Base-by-base conservation (phyloP, 2,797 vertebrate species). In the Enteromius fasciolatus region DNA sequence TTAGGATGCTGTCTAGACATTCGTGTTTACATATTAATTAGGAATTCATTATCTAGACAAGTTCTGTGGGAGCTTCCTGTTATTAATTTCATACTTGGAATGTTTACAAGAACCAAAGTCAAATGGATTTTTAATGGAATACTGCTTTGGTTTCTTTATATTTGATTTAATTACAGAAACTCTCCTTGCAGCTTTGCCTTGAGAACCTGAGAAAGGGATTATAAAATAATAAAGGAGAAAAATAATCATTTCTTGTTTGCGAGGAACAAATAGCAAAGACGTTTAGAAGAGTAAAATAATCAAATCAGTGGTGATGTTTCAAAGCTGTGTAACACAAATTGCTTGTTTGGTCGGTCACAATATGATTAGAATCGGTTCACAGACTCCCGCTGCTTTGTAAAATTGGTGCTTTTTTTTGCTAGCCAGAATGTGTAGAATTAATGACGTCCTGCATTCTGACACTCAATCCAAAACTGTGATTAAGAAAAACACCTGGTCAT, bases 41-140 rank as follows among this genome's bases (percentile, higher is more conserved):
- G 88, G 89, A 91, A 90, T 89, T 87, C 52, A 87, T 91, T 92
- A 89, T 74, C 39, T 73, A 4, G 57, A 33, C 52, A 92, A 91
- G 90, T 86, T 69, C 76, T 90, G 88, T 90, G 90, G 87, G 79
- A 74, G 86, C 76, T 41, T 20, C 86, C 85, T 28, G 87, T 72
- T 73, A 72, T 83, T 61, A 85, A 91, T 77, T 87, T 33, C 80
- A 48, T 64, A 12, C 72, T 89, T 87, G 76, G 54, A 76, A 82
- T 88, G 83, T 90, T 89, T 87, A 76, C 54, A 80, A 76, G 87
- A 83, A 89, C 87, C 87, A 61, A 25, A 17, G 73, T 86, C 80
- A 63, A 83, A 50, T 7, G 15, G 5, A 31, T 70, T 52, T 15
- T 75, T 20, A 28, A 41, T 76, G 0, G 9, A 54, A 25, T 31